Evolutionary conservation across 2,797 vertebrate species (phyloP).

Genomic region (Saxicola maurus): DNA sequence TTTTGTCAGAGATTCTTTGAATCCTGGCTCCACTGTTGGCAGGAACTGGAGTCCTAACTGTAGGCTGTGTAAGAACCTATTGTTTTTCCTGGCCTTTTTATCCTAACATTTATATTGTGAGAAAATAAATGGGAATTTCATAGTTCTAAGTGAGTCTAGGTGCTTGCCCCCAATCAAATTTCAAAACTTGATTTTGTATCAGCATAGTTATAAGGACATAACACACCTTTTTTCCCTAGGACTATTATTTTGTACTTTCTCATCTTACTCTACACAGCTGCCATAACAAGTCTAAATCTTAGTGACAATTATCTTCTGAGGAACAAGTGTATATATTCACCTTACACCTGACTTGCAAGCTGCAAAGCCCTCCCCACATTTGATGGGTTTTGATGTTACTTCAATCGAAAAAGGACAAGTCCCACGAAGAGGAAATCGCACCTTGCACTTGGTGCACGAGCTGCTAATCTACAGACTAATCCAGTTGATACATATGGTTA

Average conservation of each 20-base stretch:
- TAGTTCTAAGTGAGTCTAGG: neutral
- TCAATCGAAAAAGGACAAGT: neutral
- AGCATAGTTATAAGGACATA: neutral
- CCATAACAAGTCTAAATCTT: neutral
- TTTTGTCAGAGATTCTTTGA: neutral
- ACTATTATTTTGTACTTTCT: neutral
- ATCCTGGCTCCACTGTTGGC: neutral
- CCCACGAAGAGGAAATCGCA: neutral
- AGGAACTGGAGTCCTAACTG: neutral
- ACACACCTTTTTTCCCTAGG: neutral
- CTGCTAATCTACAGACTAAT: slow-evolving; percentile 11
- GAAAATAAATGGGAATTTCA: neutral
- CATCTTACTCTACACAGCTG: neutral
- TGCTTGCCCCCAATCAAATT: neutral
- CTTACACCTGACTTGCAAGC: neutral
- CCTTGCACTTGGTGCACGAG: neutral
- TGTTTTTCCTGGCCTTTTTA: neutral
- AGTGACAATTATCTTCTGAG: neutral
- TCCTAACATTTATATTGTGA: neutral
- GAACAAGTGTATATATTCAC: neutral
- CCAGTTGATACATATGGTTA: neutral
- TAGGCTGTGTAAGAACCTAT: neutral
- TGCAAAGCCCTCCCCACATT: neutral
- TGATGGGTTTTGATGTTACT: neutral
- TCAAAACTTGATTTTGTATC: neutral